These are phyloP conservation scores for Strix uralensis DNA, from an alignment of 2,113 vertebrate species.

Conservation along the genomic window DNA sequence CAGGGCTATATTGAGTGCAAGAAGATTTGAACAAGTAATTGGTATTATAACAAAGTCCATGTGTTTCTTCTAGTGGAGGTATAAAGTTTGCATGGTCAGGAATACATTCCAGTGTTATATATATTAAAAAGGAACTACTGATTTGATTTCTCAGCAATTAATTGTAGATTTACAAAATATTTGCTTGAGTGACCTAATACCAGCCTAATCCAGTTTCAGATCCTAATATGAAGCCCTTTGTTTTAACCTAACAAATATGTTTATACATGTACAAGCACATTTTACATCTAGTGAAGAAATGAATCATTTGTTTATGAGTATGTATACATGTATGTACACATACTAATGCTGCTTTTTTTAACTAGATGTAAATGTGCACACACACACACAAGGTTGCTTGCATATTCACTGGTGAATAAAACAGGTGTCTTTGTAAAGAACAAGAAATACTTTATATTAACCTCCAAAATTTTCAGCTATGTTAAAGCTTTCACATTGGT, in stretches of 20 bases:
- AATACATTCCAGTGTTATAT: not conserved
- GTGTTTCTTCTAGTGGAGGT: not conserved
- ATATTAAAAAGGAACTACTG: not conserved
- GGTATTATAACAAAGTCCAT: not conserved
- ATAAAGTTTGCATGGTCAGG: not conserved
- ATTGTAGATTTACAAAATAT: not conserved
- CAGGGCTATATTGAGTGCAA: not conserved
- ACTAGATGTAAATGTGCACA: not conserved
- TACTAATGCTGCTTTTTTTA: not conserved
- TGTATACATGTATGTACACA: not conserved
- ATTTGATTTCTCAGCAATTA: not conserved
- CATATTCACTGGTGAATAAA: not conserved
- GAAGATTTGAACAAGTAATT: not conserved
- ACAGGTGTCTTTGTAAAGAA: not conserved
- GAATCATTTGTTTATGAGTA: not conserved
- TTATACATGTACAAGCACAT: not conserved
- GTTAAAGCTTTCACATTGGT: not conserved
- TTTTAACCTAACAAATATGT: not conserved
- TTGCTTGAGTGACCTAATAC: not conserved
- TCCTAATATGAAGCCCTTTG: not conserved
- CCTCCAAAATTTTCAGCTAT: not conserved
- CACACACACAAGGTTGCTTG: not conserved
- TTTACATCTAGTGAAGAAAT: not conserved
- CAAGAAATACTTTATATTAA: not conserved
- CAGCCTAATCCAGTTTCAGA: not conserved